Evolutionary conservation across 2,888 invertebrate species (phyloP), one percentile per base, ranked within the genome.

Genomic region (Metellina segmentata): DNA sequence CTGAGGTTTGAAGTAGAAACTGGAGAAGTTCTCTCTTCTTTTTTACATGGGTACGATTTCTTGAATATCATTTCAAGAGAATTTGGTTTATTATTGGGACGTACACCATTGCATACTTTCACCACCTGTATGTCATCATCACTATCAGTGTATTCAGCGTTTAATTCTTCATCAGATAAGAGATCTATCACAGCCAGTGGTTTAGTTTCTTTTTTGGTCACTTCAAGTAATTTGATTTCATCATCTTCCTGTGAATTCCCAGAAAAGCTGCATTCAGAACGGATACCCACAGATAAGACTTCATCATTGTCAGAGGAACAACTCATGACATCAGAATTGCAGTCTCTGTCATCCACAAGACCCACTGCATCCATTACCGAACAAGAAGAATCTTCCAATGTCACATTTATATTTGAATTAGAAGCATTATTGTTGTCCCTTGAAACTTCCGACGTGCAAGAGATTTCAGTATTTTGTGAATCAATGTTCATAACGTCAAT

Each of bases 151-250:
- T 6, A 51, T 11, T 81, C 81, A 48, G 13, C 6, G 6, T 49
- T 20, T 34, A 48, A 34, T 9, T 87, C 87, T 13, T 87, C 87
- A 81, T 88, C 91, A 77, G 89, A 89, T 16, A 86, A 78, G 20
- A 92, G 19, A 48, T 92, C 85, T 70, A 92, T 92, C 13, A 92
- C 85, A 51, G 89, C 92, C 61, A 89, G 20, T 6, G 89, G 89
- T 52, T 49, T 86, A 11, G 69, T 86, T 61, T 89, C 89, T 61
- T 85, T 89, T 71, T 89, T 89, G 16, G 74, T 92, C 9, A 92
- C 92, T 81, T 81, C 89, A 19, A 92, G 49, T 19, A 92, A 51
- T 8, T 83, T 89, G 9, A 92, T 34, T 9, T 92, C 92, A 61
- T 92, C 88, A 74, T 91, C 91, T 19, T 72, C 49, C 19, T 19